phyloP scores from a whole-genome alignment of 92 coral and sea anemone genomes.

The Epizoanthus stellaris region DNA sequence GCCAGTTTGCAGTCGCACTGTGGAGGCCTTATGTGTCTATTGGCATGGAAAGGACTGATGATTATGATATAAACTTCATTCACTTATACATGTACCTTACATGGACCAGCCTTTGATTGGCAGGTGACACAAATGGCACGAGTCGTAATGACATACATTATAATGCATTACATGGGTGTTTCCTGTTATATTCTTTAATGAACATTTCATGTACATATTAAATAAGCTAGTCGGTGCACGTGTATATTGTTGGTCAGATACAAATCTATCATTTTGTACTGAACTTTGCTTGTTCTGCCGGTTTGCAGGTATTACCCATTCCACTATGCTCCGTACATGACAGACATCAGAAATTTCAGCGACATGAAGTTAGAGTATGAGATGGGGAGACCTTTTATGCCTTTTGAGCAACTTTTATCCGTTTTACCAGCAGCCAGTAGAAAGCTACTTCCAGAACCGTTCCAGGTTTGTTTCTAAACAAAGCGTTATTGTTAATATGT shows the following conservation, averaged over 20 bases:
- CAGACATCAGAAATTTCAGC: conserved; percentile 83
- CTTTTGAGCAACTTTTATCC: conserved; percentile 94
- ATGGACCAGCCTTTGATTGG: too few relatives aligned
- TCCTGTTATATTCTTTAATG: neutral
- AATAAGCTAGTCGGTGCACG: neutral
- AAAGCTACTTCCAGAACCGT: too few relatives aligned
- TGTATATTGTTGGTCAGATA: neutral
- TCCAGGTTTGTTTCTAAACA: conserved; percentile 69
- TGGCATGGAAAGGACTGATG: too few relatives aligned
- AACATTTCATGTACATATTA: neutral
- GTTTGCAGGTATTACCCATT: conserved; percentile 90
- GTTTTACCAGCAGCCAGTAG: too few relatives aligned
- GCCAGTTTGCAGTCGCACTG: too few relatives aligned
- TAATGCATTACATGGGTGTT: too few relatives aligned
- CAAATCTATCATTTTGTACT: neutral
- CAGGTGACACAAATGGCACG: too few relatives aligned
- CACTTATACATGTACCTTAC: too few relatives aligned
- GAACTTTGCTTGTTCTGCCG: neutral
- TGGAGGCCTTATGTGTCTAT: too few relatives aligned
- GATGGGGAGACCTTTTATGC: conserved; percentile 91
- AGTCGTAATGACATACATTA: too few relatives aligned
- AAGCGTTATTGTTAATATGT: neutral
- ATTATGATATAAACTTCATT: too few relatives aligned
- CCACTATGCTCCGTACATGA: conserved; percentile 96
- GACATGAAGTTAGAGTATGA: conserved; percentile 63